These are phyloP conservation scores for Apis cerana DNA, from an alignment of 1,140 invertebrate genomes.

Conservation along the genomic window DNA sequence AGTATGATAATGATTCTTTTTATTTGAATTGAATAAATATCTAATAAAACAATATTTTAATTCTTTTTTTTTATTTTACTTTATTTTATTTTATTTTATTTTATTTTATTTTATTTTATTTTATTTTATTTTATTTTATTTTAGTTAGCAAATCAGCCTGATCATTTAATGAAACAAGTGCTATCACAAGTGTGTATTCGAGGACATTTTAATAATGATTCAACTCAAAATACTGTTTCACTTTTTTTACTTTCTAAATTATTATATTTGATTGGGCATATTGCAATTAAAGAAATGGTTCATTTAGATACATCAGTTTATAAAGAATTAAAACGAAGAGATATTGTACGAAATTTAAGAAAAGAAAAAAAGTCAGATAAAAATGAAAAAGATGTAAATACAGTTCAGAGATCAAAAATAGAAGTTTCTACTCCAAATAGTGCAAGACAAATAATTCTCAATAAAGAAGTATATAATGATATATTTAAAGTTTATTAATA, in stretches of 20 bases:
- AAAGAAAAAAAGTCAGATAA: constrained; percentile 71
- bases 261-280: constrained; percentile 86
- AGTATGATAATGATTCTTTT: constrained; percentile 43
- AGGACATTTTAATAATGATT: constrained; percentile 47
- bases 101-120: constrained; percentile 42
- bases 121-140: constrained; percentile 13
- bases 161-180: constrained; percentile 70
- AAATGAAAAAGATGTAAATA: constrained; percentile 1
- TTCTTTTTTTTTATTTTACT: too few species aligned
- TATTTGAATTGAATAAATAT: not conserved
- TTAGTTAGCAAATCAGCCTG: constrained; percentile 77
- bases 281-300: constrained; percentile 88
- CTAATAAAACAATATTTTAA: constrained; percentile 8
- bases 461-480: constrained; percentile 65
- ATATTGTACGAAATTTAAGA: constrained; percentile 76
- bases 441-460: constrained; percentile 62
- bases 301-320: constrained; percentile 90
- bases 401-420: constrained; percentile 26
- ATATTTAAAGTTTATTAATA: not conserved
- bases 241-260: constrained; percentile 83
- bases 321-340: constrained; percentile 86
- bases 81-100: constrained; percentile 41
- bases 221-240: constrained; percentile 22
- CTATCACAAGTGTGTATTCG: constrained; percentile 58
- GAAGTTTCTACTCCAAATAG: constrained; percentile 47